A percentile compares a stretch with the other conserved stretches of the same genome.
These are phyloP conservation scores for Reticulitermes lucifugus DNA, from an alignment of 2,888 invertebrate genomes.

Conservation along the genomic window DNA sequence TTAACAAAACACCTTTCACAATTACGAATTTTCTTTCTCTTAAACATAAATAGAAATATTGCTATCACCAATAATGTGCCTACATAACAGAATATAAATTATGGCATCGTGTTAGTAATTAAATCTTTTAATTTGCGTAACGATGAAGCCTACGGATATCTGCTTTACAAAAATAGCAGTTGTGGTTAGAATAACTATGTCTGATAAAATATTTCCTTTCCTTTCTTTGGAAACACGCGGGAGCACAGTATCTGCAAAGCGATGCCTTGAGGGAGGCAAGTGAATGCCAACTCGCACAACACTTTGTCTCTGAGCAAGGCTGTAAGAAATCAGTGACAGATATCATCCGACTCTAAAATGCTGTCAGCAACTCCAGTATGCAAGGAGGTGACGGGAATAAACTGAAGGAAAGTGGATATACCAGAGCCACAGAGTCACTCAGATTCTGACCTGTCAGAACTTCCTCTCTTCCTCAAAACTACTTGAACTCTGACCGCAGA, in stretches of 20 bases:
- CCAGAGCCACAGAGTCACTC: background rate
- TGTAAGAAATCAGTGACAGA: conserved; percentile 31
- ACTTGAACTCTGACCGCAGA: conserved; percentile 25
- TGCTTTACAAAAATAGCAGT: too few relatives aligned
- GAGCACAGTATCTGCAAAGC: background rate
- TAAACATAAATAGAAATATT: too few relatives aligned
- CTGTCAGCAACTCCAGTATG: conserved; percentile 25
- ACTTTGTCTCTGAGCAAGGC: conserved; percentile 19
- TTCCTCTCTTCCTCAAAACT: background rate
- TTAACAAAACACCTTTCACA: too few relatives aligned
- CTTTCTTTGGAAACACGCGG: background rate
- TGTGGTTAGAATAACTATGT: background rate
- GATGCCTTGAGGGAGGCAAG: background rate
- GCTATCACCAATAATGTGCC: too few relatives aligned
- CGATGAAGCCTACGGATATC: too few relatives aligned
- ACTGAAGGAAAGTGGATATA: background rate
- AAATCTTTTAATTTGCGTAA: too few relatives aligned
- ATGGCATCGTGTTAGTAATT: too few relatives aligned
- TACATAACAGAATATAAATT: too few relatives aligned
- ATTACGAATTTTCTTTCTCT: too few relatives aligned
- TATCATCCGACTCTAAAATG: background rate
- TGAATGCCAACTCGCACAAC: background rate
- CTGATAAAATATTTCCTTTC: background rate
- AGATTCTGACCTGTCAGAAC: conserved; percentile 11
- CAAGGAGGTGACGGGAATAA: conserved; percentile 7